Percentiles rank a stretch among this genome's conserved stretches.
These are phyloP conservation scores for Orchesella cincta DNA, from an alignment of 1,140 invertebrate species.

Conservation along the genomic window DNA sequence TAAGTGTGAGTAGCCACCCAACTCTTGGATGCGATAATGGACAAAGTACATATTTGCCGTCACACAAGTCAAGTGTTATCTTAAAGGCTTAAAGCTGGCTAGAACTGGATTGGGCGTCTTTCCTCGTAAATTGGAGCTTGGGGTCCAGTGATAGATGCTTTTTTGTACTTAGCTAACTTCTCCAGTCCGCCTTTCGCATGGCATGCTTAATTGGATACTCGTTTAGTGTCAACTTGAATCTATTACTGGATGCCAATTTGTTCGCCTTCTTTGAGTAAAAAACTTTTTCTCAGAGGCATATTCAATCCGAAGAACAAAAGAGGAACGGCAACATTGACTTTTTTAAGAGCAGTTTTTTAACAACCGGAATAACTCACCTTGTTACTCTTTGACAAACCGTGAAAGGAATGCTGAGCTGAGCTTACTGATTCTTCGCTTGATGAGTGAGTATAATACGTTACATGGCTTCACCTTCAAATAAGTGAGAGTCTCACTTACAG, in stretches of 20 bases:
- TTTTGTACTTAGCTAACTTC: not conserved
- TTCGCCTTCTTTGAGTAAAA: too few species aligned
- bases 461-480: not conserved
- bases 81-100: too few species aligned
- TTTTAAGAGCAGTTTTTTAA: not conserved
- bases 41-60: too few species aligned
- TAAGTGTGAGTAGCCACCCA: too few species aligned
- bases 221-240: not conserved
- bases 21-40: too few species aligned
- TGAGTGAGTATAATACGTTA: too few species aligned
- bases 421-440: not conserved
- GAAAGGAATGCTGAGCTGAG: not conserved
- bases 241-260: not conserved
- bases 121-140: too few species aligned
- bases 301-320: too few species aligned
- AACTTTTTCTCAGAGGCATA: too few species aligned
- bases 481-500: not conserved
- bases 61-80: too few species aligned
- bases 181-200: not conserved
- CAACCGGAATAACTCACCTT: not conserved
- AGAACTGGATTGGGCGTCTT: too few species aligned
- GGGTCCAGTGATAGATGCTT: too few species aligned
- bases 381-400: not conserved
- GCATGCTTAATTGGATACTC: not conserved
- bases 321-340: not conserved